Percentiles rank a stretch among this genome's conserved stretches.
phyloP scores from a whole-genome alignment of 2,888 invertebrate genomes.

The Dryobota labecula region DNA sequence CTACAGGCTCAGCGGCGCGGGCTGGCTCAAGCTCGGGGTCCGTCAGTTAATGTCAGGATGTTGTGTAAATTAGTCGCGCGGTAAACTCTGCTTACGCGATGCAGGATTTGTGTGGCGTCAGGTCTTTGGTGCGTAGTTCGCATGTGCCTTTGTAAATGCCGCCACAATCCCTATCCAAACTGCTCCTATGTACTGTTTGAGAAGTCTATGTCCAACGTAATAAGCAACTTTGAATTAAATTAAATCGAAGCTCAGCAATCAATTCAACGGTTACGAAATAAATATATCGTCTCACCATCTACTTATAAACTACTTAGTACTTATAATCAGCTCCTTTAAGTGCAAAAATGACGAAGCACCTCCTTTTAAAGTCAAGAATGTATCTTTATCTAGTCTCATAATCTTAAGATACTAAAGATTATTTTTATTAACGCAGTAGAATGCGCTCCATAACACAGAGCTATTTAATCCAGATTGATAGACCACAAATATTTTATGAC shows the following conservation, averaged over 20 bases:
- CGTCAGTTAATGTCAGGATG: too few relatives aligned
- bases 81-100: too few relatives aligned
- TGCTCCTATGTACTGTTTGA: too few relatives aligned
- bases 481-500: conserved; percentile 62
- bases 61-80: too few relatives aligned
- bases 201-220: not conserved
- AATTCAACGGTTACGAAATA: conserved; percentile 10
- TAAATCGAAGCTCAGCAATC: not conserved
- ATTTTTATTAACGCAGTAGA: conserved; percentile 60
- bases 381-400: conserved; percentile 54
- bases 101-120: too few relatives aligned
- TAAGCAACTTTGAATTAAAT: not conserved
- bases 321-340: conserved; percentile 11
- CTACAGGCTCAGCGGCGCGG: too few relatives aligned
- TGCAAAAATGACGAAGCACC: conserved; percentile 36
- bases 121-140: too few relatives aligned
- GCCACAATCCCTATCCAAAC: not conserved
- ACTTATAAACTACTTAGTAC: not conserved
- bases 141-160: too few relatives aligned
- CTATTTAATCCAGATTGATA: conserved; percentile 60
- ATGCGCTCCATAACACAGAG: conserved; percentile 57
- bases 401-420: conserved; percentile 61
- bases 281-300: not conserved
- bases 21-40: too few relatives aligned
- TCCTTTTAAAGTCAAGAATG: conserved; percentile 59